Percentiles rank a stretch among this genome's conserved stretches.
phyloP scores from a whole-genome alignment of 2,888 invertebrate genomes.

The Notodonta ziczac region DNA sequence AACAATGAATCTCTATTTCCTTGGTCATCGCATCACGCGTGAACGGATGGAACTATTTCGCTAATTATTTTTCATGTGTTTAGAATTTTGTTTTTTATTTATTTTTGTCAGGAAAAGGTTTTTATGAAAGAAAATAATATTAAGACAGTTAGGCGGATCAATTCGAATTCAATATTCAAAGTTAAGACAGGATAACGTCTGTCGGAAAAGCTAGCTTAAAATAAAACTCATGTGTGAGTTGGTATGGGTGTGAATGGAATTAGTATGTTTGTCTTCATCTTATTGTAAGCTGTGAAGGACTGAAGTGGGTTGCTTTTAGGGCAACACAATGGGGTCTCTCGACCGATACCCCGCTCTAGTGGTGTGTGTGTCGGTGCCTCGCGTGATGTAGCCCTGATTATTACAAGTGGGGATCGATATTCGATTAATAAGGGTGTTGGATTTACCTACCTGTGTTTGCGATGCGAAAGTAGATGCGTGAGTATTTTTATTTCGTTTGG shows the following conservation, averaged over 20 bases:
- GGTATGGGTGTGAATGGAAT: neutral
- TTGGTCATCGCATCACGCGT: too few species aligned
- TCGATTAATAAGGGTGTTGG: conserved; percentile 2
- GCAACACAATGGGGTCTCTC: conserved; percentile 1
- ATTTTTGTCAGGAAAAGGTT: too few species aligned
- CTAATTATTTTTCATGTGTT: too few species aligned
- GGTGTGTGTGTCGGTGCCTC: neutral
- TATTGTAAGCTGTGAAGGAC: neutral
- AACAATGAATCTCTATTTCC: too few species aligned
- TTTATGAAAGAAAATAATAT: too few species aligned
- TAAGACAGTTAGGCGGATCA: too few species aligned
- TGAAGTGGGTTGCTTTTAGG: conserved; percentile 4
- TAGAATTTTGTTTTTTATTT: too few species aligned
- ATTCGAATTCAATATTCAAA: too few species aligned
- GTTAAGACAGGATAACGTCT: too few species aligned
- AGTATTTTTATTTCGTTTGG: too few species aligned
- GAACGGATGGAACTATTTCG: too few species aligned
- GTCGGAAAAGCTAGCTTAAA: too few species aligned
- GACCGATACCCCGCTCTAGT: neutral
- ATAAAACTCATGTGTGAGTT: neutral
- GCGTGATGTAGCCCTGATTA: conserved; percentile 1
- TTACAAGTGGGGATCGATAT: neutral
- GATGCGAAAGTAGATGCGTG: neutral
- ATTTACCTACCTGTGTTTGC: neutral
- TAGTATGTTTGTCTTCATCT: neutral